A percentile compares a stretch with the other conserved stretches of the same genome.
Conservation (phyloP, 2,797 vertebrate genomes). For the Phylloscopus collybita region DNA sequence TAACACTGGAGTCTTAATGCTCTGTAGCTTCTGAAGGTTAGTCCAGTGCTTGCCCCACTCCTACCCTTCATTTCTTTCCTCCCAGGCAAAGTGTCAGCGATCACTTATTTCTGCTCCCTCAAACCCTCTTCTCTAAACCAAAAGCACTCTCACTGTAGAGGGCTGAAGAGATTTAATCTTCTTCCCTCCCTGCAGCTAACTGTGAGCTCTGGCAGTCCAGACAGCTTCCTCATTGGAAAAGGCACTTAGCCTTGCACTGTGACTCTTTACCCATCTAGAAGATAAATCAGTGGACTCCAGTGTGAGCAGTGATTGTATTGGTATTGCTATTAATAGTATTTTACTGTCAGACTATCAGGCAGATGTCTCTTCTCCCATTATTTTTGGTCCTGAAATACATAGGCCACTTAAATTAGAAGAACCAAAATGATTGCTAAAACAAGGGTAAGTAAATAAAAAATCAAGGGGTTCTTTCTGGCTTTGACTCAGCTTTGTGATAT, state of each 20-base stretch:
- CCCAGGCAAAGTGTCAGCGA: neutral
- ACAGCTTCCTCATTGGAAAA: neutral
- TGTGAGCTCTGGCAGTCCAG: neutral
- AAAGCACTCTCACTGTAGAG: neutral
- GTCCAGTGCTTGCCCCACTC: neutral
- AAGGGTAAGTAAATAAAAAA: neutral
- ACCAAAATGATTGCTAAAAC: neutral
- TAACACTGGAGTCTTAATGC: neutral
- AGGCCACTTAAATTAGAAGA: neutral
- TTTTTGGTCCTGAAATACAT: neutral
- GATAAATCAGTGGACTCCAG: neutral
- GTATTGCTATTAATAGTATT: neutral
- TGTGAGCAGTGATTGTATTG: neutral
- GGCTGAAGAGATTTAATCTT: neutral
- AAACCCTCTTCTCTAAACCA: neutral
- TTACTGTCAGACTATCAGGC: neutral
- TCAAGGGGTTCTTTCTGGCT: neutral
- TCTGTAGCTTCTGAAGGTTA: neutral
- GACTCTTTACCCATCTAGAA: neutral
- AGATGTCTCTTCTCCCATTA: neutral
- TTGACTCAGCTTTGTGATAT: neutral
- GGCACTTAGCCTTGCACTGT: neutral
- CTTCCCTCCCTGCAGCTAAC: neutral
- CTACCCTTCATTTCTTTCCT: neutral
- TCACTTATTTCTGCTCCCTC: neutral